Percentiles rank a stretch among this genome's conserved stretches.
Conservation (phyloP, 2,888 invertebrate species). For the Dysmachus trigonus region DNA sequence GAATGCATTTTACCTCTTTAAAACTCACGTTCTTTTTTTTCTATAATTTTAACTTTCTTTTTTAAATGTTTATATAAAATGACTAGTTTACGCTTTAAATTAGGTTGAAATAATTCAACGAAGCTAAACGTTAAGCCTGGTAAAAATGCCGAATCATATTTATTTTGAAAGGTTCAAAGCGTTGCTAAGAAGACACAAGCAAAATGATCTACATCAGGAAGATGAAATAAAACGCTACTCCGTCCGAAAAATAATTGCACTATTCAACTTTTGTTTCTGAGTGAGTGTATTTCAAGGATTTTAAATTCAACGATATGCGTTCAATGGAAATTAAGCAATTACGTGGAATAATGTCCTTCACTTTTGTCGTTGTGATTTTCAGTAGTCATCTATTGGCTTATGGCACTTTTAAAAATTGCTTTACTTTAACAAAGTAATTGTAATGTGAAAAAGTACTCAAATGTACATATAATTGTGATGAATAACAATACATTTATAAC, state of each 20-base stretch:
- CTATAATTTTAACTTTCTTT: not conserved
- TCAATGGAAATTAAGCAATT: not conserved
- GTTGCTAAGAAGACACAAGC: not conserved
- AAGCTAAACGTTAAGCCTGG: not conserved
- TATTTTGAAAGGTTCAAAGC: not conserved
- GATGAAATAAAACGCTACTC: not conserved
- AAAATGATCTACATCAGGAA: not conserved
- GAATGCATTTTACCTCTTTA: constrained; percentile 5
- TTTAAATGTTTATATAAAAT: not conserved
- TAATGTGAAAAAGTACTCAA: not conserved
- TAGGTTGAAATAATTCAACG: not conserved
- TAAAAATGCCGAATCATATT: not conserved
- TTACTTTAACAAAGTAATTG: not conserved
- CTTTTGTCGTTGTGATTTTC: not conserved
- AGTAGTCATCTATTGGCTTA: not conserved
- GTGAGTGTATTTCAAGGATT: not conserved
- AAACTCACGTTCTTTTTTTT: not conserved
- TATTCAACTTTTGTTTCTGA: not conserved
- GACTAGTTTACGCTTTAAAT: not conserved
- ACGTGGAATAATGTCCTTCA: not conserved
- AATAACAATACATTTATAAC: not conserved
- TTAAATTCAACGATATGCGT: not conserved
- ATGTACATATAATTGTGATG: not conserved
- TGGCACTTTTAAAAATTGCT: not conserved
- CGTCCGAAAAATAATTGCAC: not conserved